Conservation (phyloP, 2,797 vertebrate genomes). For the Rhincodon typus region DNA sequence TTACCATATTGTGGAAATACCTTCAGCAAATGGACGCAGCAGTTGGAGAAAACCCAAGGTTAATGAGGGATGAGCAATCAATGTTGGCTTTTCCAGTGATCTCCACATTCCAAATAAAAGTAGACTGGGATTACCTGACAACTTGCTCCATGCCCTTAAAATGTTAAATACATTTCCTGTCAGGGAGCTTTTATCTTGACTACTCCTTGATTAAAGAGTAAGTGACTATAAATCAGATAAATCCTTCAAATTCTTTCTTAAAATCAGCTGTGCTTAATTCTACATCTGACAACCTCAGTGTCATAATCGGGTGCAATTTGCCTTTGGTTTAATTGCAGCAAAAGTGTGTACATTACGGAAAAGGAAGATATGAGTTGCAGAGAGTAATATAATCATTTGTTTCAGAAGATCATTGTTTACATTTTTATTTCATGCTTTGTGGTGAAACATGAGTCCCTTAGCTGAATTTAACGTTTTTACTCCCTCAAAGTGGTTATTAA, state of each 20-base stretch:
- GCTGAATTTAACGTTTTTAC: no score
- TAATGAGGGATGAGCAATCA: not conserved
- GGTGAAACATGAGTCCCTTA: not conserved
- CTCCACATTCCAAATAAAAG: not conserved
- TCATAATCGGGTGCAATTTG: not conserved
- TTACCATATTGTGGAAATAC: not conserved
- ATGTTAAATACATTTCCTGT: not conserved
- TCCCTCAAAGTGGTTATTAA: not conserved
- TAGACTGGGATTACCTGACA: not conserved
- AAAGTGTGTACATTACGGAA: not conserved
- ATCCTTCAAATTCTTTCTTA: not conserved
- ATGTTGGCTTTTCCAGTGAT: not conserved
- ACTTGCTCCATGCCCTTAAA: not conserved
- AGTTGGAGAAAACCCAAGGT: not conserved
- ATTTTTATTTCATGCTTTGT: not conserved
- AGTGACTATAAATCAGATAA: not conserved
- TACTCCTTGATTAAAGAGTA: not conserved
- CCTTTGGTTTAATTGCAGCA: not conserved
- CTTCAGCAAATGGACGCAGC: not conserved
- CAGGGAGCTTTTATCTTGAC: not conserved
- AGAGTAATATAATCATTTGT: not conserved
- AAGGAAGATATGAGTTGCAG: not conserved
- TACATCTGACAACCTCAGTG: not conserved
- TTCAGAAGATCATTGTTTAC: not conserved
- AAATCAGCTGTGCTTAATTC: not conserved